A percentile compares a stretch with the other conserved stretches of the same genome.
These are phyloP conservation scores for Ligdia adustata DNA, from an alignment of 2,888 invertebrate species.

Conservation along the genomic window DNA sequence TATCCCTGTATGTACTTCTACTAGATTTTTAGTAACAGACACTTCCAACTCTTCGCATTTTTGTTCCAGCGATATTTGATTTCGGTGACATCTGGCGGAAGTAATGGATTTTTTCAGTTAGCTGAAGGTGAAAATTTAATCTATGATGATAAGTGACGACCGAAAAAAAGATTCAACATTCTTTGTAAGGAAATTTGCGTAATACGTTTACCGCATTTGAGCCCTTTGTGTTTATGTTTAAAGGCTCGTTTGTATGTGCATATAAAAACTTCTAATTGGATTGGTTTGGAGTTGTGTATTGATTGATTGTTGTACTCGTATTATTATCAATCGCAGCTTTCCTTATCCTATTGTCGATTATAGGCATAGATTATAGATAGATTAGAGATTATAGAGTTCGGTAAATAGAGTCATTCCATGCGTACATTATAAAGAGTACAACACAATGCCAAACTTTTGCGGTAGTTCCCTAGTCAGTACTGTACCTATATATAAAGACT, in stretches of 20 bases:
- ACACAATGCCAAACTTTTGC: conserved; percentile 1
- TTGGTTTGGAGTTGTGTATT: too few species aligned
- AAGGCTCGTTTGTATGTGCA: too few species aligned
- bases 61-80: conserved; percentile 74
- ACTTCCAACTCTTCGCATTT: conserved; percentile 47
- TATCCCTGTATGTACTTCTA: too few species aligned
- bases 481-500: neutral
- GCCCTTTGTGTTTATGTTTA: neutral
- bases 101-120: conserved; percentile 84
- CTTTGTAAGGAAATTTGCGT: conserved; percentile 29
- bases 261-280: too few species aligned
- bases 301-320: too few species aligned
- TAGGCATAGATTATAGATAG: too few species aligned
- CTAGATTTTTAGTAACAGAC: too few species aligned
- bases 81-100: conserved; percentile 83
- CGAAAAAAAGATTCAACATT: conserved; percentile 57
- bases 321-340: too few species aligned
- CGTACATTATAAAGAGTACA: neutral
- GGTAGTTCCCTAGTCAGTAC: conserved; percentile 1
- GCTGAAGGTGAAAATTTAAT: conserved; percentile 85
- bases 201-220: conserved; percentile 10
- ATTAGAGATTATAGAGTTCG: neutral
- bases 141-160: conserved; percentile 74
- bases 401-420: neutral
- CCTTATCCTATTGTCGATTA: too few species aligned